Percentiles rank a stretch among this genome's conserved stretches.
Evolutionary conservation across 2,888 invertebrate species (phyloP).

Genomic region (Eupithecia dodoneata): DNA sequence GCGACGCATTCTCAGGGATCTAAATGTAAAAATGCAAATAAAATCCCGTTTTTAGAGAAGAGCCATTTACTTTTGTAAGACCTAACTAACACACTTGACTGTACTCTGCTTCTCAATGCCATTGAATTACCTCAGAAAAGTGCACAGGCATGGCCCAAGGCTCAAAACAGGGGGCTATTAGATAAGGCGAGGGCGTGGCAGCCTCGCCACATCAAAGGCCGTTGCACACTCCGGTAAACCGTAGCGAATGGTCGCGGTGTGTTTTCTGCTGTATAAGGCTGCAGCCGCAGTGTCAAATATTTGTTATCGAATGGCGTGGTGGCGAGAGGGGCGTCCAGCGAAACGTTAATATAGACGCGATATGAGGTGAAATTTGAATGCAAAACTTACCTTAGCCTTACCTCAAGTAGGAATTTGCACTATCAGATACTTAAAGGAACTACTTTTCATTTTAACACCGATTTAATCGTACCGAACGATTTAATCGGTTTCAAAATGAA

Average conservation of each 20-base stretch:
- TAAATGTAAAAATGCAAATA: neutral
- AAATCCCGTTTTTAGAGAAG: neutral
- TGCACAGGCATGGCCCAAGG: constrained; percentile 25
- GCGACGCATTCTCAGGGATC: neutral
- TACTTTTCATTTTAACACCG: too few relatives aligned
- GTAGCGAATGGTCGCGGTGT: constrained; percentile 18
- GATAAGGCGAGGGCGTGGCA: constrained; percentile 19
- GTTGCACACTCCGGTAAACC: constrained; percentile 39
- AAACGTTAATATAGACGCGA: neutral
- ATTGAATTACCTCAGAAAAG: constrained; percentile 21
- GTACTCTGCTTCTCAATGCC: neutral
- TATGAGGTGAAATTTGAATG: too few relatives aligned
- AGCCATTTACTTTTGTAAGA: neutral
- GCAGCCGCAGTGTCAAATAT: neutral
- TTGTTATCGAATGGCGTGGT: neutral
- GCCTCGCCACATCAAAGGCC: constrained; percentile 44
- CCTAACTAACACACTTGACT: neutral
- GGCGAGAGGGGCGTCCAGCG: neutral
- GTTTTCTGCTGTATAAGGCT: constrained; percentile 34
- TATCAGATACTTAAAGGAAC: too few relatives aligned
- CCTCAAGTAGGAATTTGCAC: too few relatives aligned
- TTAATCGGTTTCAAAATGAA: too few relatives aligned
- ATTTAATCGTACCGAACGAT: too few relatives aligned
- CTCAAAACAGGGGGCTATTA: neutral
- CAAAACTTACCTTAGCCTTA: too few relatives aligned